Conservation (phyloP, 2,888 invertebrate species). For the Ferdinandea cuprea region DNA sequence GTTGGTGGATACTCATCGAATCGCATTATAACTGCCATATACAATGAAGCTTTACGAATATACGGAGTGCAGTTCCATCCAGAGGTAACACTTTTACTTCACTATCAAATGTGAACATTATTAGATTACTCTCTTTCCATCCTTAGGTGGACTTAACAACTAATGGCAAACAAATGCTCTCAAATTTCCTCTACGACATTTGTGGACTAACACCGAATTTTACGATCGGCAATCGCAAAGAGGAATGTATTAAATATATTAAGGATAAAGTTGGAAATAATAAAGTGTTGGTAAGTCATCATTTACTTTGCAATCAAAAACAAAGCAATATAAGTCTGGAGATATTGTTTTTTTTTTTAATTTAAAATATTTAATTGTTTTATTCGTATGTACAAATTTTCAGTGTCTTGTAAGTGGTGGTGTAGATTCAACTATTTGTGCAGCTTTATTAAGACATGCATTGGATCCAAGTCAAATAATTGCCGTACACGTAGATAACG, state of each 20-base stretch:
- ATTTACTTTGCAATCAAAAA: neutral
- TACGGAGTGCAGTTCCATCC: conserved; percentile 99
- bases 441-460: conserved; percentile 95
- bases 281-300: conserved; percentile 92
- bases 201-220: conserved; percentile 93
- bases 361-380: conserved; percentile 15
- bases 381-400: conserved; percentile 74
- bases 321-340: neutral
- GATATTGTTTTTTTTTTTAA: neutral
- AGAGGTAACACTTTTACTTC: conserved; percentile 86
- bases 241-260: conserved; percentile 96
- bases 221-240: conserved; percentile 94
- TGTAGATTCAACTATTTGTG: conserved; percentile 99
- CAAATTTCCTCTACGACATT: conserved; percentile 97
- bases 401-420: conserved; percentile 98
- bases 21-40: conserved; percentile 93
- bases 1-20: conserved; percentile 92
- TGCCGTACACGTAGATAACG: conserved; percentile 99
- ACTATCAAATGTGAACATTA: neutral
- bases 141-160: conserved; percentile 96
- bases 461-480: conserved; percentile 95
- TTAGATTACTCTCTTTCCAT: conserved; percentile 24
- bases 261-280: conserved; percentile 93
- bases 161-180: conserved; percentile 95
- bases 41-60: conserved; percentile 93